These are phyloP conservation scores for Camponotus floridanus DNA, from an alignment of 1,140 invertebrate genomes.

Conservation along the genomic window DNA sequence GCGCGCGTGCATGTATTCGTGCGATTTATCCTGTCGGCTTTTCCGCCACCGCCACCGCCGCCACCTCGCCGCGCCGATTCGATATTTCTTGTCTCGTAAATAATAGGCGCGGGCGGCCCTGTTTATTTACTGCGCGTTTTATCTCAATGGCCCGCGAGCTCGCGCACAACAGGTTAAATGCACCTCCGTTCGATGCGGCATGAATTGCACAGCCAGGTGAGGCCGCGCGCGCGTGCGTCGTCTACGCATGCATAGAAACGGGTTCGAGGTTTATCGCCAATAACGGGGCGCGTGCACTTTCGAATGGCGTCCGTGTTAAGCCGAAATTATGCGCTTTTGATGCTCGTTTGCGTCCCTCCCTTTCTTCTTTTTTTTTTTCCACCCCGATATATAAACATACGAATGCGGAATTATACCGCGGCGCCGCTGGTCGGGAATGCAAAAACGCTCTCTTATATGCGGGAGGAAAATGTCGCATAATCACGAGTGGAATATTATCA, in stretches of 20 bases:
- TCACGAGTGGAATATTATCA: slow-evolving; percentile 53
- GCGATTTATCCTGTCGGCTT: slow-evolving; percentile 31
- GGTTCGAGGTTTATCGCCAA: slow-evolving; percentile 62
- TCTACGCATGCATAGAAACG: slow-evolving; percentile 57
- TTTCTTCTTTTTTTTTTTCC: background rate
- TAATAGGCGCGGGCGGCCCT: slow-evolving; percentile 60
- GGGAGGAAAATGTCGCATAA: slow-evolving; percentile 36
- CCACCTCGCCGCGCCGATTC: slow-evolving; percentile 34
- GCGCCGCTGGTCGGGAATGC: slow-evolving; percentile 19
- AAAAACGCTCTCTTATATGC: slow-evolving; percentile 12
- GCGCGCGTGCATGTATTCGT: background rate
- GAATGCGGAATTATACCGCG: slow-evolving; percentile 24
- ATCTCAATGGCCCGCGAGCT: slow-evolving; percentile 59
- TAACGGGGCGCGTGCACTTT: slow-evolving; percentile 37
- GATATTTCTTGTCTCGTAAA: slow-evolving; percentile 63
- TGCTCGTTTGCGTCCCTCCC: background rate
- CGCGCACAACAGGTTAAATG: slow-evolving; percentile 54
- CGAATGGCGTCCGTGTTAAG: slow-evolving; percentile 52
- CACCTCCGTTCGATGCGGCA: slow-evolving; percentile 43
- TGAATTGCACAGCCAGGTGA: slow-evolving; percentile 40
- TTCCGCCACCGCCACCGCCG: background rate
- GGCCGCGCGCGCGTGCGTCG: slow-evolving; percentile 11
- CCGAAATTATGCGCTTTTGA: slow-evolving; percentile 64
- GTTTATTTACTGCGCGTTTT: slow-evolving; percentile 73
- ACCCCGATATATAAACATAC: slow-evolving; percentile 5